Base-by-base conservation (phyloP, 1,140 invertebrate genomes). In the Varroa destructor region DNA sequence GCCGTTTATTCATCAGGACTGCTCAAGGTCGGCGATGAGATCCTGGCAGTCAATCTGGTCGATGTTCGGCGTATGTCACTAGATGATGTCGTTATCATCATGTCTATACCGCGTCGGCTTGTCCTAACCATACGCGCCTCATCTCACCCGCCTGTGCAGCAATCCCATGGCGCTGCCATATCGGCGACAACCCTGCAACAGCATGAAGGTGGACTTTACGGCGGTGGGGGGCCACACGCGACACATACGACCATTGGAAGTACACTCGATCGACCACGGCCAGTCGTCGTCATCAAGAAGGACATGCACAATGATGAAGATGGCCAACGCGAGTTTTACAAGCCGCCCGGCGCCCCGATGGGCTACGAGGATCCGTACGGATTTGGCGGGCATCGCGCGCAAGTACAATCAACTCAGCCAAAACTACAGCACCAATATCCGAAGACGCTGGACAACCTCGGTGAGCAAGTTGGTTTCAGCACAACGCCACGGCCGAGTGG, bases 21-120 rank as follows among this genome's bases (percentile, higher is more conserved):
- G 79, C 82, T 98, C 70, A 89, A 91, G 81, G 93, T 98, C 5
- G 94, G 94, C n/a, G 96, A 99, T 81, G 95, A 99, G 83, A 97
- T 99, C 77, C 81, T 98, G 74, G 92, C 93, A 4, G 93, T 99
- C 54, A 99, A 99, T 82, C 84, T 96, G 77, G 94, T 98, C 67
- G 92, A 97, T 78, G 94, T 99, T 74, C 89, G 90, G 72, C 87
- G 90, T 76, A 98, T 98, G 93, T 93, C 90, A 75, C 82, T 99
- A 74, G 95, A 99, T 80, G 95, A 99, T 80, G 94, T 98, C 56
- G 95, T 99, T 71, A 95, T 98, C 76, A 91, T 98, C 76, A 97
- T 99, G 91, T 97, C 93, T 75, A 99, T 99, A 81, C 95, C 96
- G 0, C 85, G 93, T 76, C 85, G 95, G 75, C 84, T 99, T 75